Evolutionary conservation across 2,113 vertebrate species (phyloP).

Genomic region (Anarrhichthys ocellatus): DNA sequence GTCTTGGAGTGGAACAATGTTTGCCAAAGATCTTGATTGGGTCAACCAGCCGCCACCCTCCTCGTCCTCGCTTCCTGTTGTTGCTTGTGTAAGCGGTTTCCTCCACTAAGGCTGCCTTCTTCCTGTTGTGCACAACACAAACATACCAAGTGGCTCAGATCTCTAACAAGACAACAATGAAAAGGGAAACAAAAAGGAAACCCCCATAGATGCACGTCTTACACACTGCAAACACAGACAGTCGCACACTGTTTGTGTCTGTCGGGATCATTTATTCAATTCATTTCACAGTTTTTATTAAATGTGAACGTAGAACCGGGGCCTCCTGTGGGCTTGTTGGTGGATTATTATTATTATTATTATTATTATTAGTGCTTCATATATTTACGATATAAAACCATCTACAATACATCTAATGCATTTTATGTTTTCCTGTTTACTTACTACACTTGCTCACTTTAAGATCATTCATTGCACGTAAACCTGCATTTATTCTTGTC

Average conservation of each 20-base stretch:
- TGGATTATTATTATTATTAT: neutral
- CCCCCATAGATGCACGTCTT: neutral
- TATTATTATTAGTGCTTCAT: neutral
- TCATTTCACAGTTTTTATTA: neutral
- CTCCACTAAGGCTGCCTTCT: conserved; percentile 44
- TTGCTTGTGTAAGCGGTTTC: conserved; percentile 38
- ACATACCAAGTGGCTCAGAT: conserved; percentile 36
- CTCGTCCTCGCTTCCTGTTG: conserved; percentile 52
- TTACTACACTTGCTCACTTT: neutral
- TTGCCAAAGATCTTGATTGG: conserved; percentile 39
- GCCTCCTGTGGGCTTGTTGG: neutral
- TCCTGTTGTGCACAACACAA: conserved; percentile 54
- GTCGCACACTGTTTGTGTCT: neutral
- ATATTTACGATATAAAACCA: neutral
- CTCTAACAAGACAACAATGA: conserved; percentile 27
- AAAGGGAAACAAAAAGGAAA: neutral
- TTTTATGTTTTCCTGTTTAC: neutral
- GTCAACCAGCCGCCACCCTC: conserved; percentile 24
- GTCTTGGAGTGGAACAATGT: conserved; percentile 27
- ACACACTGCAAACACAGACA: neutral
- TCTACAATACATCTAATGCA: neutral
- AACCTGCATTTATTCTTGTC: conserved; percentile 23
- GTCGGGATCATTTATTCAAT: neutral
- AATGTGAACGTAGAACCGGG: neutral
- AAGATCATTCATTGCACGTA: conserved; percentile 6